phyloP scores from a whole-genome alignment of 2,888 invertebrate genomes.

The Galerucella pusilla region DNA sequence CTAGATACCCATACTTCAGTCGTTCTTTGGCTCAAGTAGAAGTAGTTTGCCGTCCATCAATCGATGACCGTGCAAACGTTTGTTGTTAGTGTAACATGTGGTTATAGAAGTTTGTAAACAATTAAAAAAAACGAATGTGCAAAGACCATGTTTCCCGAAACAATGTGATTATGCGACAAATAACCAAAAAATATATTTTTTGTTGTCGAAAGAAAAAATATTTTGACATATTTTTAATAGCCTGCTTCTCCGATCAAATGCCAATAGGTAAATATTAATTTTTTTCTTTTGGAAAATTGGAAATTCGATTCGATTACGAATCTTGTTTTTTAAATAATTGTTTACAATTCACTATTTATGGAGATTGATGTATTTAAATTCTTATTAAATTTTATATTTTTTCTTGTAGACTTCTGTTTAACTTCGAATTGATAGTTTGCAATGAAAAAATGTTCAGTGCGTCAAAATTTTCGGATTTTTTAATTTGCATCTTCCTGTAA shows the following conservation, averaged over 20 bases:
- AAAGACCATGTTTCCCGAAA: conserved; percentile 41
- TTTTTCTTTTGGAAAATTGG: neutral
- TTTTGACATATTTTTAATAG: conserved; percentile 13
- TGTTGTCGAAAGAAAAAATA: conserved; percentile 19
- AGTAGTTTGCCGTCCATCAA: conserved; percentile 28
- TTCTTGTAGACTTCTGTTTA: no score
- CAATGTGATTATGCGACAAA: conserved; percentile 39
- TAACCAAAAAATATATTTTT: conserved; percentile 16
- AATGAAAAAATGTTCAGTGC: no score
- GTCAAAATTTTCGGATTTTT: no score
- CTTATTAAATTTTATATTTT: no score
- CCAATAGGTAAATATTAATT: conserved; percentile 22
- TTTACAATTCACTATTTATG: no score
- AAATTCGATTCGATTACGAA: neutral
- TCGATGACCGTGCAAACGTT: conserved; percentile 23
- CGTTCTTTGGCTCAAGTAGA: conserved; percentile 46
- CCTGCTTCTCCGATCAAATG: conserved; percentile 28
- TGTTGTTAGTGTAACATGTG: conserved; percentile 34
- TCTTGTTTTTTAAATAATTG: neutral
- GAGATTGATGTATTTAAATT: no score
- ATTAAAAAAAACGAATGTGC: conserved; percentile 27
- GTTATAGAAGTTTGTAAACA: conserved; percentile 16
- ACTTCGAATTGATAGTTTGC: no score
- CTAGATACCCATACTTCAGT: conserved; percentile 40
- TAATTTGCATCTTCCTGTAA: no score